Percentiles rank a stretch among this genome's conserved stretches.
Conservation (phyloP, 2,888 invertebrate species). For the Eledona agricola region DNA sequence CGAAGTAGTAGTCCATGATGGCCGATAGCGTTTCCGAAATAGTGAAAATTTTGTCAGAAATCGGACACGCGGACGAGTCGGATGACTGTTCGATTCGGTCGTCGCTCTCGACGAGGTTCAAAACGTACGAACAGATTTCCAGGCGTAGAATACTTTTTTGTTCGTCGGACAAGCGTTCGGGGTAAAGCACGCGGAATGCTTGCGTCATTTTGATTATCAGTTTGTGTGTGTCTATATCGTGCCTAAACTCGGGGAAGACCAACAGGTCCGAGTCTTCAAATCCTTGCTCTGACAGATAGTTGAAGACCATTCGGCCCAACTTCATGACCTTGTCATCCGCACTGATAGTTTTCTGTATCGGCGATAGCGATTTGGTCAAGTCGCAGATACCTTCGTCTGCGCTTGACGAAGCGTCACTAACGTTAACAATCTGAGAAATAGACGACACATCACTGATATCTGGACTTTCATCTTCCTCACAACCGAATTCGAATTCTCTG, state of each 20-base stretch:
- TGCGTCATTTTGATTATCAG: slow-evolving; percentile 48
- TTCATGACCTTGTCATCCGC: slow-evolving; percentile 40
- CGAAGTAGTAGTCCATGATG: slow-evolving; percentile 56
- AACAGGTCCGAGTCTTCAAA: slow-evolving; percentile 54
- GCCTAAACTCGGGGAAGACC: slow-evolving; percentile 56
- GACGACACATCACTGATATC: neutral
- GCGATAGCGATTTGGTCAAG: slow-evolving; percentile 3
- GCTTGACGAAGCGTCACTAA: slow-evolving; percentile 17
- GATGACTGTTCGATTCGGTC: slow-evolving; percentile 41
- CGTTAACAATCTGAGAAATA: no score
- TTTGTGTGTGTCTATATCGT: slow-evolving; percentile 52
- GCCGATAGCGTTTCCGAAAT: slow-evolving; percentile 58
- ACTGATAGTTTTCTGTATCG: neutral
- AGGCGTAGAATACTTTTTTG: slow-evolving; percentile 53
- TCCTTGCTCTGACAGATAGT: slow-evolving; percentile 55
- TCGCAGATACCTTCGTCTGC: slow-evolving; percentile 51
- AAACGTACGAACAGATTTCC: slow-evolving; percentile 43
- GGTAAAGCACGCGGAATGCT: slow-evolving; percentile 50
- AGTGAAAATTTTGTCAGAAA: slow-evolving; percentile 55
- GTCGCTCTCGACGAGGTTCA: slow-evolving; percentile 48
- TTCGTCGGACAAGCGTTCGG: slow-evolving; percentile 43
- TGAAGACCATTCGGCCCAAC: slow-evolving; percentile 49
- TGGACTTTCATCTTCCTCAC: neutral
- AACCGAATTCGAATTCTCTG: slow-evolving; percentile 7
- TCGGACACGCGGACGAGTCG: slow-evolving; percentile 40